Conservation (phyloP, 2,888 invertebrate genomes). For the Trachelus stipa region DNA sequence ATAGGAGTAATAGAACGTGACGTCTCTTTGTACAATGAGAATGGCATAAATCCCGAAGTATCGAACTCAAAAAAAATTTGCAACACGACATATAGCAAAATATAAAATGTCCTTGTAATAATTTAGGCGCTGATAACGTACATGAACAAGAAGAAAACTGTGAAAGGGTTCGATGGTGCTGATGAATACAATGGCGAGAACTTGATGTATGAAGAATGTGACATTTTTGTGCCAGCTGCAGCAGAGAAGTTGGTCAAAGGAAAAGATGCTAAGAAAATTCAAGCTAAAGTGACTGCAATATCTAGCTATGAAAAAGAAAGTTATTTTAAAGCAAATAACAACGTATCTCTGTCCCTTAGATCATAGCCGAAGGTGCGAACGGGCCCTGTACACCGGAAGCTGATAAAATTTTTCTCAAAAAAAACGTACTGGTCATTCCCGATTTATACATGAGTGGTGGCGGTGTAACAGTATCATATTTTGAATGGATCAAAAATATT, state of each 20-base stretch:
- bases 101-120: conserved; percentile 43
- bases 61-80: neutral
- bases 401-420: conserved; percentile 79
- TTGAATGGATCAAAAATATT: conserved; percentile 91
- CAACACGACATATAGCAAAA: neutral
- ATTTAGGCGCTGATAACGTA: conserved; percentile 67
- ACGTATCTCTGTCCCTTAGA: conserved; percentile 65
- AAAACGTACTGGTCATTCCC: conserved; percentile 83
- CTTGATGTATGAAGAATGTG: conserved; percentile 79
- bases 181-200: conserved; percentile 70
- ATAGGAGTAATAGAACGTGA: conserved; percentile 79
- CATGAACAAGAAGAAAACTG: conserved; percentile 70
- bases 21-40: conserved; percentile 73
- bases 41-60: conserved; percentile 76
- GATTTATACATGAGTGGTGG: conserved; percentile 83
- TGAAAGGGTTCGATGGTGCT: conserved; percentile 76
- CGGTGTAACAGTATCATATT: conserved; percentile 92
- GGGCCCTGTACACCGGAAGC: conserved; percentile 91
- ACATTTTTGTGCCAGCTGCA: conserved; percentile 85
- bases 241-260: conserved; percentile 80
- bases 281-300: conserved; percentile 73
- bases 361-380: conserved; percentile 90
- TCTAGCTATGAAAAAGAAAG: neutral
- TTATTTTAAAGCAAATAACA: neutral
- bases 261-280: conserved; percentile 76